phyloP scores from a whole-genome alignment of 1,140 invertebrate species.

The Camponotus pennsylvanicus region DNA sequence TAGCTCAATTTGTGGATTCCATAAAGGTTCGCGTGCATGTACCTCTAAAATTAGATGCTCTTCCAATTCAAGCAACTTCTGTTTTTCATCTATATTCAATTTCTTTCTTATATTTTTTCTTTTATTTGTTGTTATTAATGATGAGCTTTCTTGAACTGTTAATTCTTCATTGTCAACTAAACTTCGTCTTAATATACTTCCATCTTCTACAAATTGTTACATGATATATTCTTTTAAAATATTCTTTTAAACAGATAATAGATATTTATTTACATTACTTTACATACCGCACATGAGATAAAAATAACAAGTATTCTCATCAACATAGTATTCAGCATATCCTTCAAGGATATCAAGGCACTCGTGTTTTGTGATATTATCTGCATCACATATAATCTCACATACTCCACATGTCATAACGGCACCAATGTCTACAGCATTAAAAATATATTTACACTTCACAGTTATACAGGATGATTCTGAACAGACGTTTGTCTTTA shows the following conservation, averaged over 20 bases:
- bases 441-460: no score
- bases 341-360: neutral
- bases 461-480: no score
- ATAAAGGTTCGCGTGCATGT: neutral
- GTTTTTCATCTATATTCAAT: neutral
- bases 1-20: neutral
- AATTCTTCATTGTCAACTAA: neutral
- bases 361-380: neutral
- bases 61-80: neutral
- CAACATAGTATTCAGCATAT: neutral
- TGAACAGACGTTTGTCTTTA: no score
- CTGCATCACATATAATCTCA: neutral
- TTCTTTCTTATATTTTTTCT: conserved; percentile 20
- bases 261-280: neutral
- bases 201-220: neutral
- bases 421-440: no score
- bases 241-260: neutral
- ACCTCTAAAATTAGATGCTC: conserved; percentile 6
- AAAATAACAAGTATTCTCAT: conserved; percentile 1
- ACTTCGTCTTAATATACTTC: neutral
- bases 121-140: conserved; percentile 1
- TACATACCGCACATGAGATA: conserved; percentile 9
- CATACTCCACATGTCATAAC: conserved; percentile 15
- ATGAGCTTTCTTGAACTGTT: neutral
- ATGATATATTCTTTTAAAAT: conserved; percentile 2